Conservation (phyloP, 37 sponge, comb jelly and placozoan genomes). For the Beroe forskalii region DNA sequence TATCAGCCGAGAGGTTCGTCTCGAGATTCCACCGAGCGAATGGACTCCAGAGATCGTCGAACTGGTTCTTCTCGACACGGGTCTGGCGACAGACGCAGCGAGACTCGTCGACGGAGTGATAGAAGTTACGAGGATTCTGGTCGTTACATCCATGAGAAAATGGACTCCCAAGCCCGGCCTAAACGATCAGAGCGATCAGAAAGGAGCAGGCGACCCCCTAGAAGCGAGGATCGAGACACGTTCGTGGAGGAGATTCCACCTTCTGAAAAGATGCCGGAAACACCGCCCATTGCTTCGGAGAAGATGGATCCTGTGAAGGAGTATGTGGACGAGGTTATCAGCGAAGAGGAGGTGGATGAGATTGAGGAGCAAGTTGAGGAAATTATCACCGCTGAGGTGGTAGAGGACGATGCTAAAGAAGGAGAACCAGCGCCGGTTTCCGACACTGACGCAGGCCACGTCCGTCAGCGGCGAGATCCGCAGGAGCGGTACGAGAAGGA, state of each 20-base stretch:
- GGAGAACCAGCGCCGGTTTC: background rate
- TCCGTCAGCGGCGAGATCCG: conserved; percentile 13
- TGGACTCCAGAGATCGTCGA: background rate
- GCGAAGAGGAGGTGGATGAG: background rate
- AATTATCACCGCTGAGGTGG: background rate
- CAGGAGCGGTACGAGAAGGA: conserved; percentile 27
- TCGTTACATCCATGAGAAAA: background rate
- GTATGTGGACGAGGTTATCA: background rate
- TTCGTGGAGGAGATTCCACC: background rate
- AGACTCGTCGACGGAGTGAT: background rate
- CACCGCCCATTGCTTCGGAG: background rate
- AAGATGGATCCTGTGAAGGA: background rate
- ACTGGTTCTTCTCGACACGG: background rate
- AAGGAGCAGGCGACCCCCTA: background rate
- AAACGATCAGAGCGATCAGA: background rate
- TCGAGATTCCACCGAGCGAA: background rate
- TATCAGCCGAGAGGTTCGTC: background rate
- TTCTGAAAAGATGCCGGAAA: background rate
- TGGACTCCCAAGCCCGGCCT: background rate
- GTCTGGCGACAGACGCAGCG: background rate
- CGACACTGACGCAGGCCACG: background rate
- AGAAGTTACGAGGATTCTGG: background rate
- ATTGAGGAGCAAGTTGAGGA: background rate
- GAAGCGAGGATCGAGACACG: background rate
- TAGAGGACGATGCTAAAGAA: background rate